Evolutionary conservation across 1,140 invertebrate species (phyloP).

Genomic region (Vanessa tameamea): DNA sequence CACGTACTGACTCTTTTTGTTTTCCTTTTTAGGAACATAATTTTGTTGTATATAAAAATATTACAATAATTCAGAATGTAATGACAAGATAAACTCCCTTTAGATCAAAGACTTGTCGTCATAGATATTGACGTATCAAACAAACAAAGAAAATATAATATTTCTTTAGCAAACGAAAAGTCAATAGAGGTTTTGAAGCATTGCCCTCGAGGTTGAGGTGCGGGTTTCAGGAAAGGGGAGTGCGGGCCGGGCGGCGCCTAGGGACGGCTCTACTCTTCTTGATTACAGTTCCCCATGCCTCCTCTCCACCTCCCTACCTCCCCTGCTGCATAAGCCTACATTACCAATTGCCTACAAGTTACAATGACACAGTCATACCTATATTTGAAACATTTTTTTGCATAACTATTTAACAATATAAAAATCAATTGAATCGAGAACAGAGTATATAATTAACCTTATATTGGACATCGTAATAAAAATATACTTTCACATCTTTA

Average conservation of each 20-base stretch:
- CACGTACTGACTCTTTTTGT: too few species aligned
- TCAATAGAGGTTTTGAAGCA: slow-evolving; percentile 77
- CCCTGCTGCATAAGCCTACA: slow-evolving; percentile 61
- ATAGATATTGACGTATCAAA: slow-evolving; percentile 48
- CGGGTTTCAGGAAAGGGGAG: slow-evolving; percentile 57
- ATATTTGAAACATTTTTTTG: slow-evolving; percentile 6
- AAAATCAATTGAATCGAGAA: neutral
- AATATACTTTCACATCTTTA: too few species aligned
- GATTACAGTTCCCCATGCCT: slow-evolving; percentile 72
- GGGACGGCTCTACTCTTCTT: slow-evolving; percentile 80
- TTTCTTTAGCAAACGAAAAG: slow-evolving; percentile 71
- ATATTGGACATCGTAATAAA: too few species aligned
- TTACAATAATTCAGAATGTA: slow-evolving; percentile 6
- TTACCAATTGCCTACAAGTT: slow-evolving; percentile 56
- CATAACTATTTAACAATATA: neutral
- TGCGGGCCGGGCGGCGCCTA: slow-evolving; percentile 51
- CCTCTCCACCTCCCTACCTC: slow-evolving; percentile 42
- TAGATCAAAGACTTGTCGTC: slow-evolving; percentile 9
- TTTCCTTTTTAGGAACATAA: neutral
- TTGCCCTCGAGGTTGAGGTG: slow-evolving; percentile 70
- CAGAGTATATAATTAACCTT: too few species aligned
- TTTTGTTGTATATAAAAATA: neutral
- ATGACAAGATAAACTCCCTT: slow-evolving; percentile 7
- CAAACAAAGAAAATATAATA: slow-evolving; percentile 70
- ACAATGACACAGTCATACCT: slow-evolving; percentile 31